Evolutionary conservation across 2,113 vertebrate genomes (phyloP), one percentile per base, ranked within the genome.

Genomic region (Cinclus mexicanus): DNA sequence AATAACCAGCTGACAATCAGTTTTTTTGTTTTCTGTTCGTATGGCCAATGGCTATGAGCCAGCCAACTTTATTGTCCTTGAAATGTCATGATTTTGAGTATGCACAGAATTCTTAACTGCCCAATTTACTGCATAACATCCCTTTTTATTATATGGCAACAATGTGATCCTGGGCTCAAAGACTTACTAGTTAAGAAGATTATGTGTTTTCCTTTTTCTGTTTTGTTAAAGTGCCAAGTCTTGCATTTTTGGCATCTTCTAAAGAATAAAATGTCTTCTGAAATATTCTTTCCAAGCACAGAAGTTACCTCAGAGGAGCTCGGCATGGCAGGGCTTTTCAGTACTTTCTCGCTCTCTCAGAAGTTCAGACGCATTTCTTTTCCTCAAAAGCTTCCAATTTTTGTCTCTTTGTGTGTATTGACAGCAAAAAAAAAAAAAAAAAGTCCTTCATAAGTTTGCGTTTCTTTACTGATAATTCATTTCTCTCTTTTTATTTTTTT

Each of bases 141-240:
- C 95, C 94, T 95, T 98, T 97, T 98, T 97, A 97, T 98, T 97
- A 97, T 96, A 96, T 90, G 95, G 96, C 96, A 96, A 95, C 96
- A 96, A 96, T 96, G 92, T 95, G 97, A 96, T 96, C 95, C 96
- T 95, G 94, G 96, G 96, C 97, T 97, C 97, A 97, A 97, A 97
- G 96, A 97, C 97, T 97, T 94, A 95, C 97, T 93, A 96, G 97
- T 97, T 97, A 97, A 98, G 97, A 97, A 97, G 97, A 97, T 98
- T 98, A 97, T 96, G 97, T 96, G 96, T 97, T 97, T 97, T 97
- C 96, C 81, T 96, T 96, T 96, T 97, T 92, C 96, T 95, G 93
- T 97, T 97, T 97, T 97, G 97, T 98, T 97, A 92, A 96, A 96
- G 95, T 97, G 97, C 97, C 97, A 97, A 97, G 95, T 96, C 94